phyloP scores from a whole-genome alignment of 2,113 vertebrate species.

The Puntigrus tetrazona region DNA sequence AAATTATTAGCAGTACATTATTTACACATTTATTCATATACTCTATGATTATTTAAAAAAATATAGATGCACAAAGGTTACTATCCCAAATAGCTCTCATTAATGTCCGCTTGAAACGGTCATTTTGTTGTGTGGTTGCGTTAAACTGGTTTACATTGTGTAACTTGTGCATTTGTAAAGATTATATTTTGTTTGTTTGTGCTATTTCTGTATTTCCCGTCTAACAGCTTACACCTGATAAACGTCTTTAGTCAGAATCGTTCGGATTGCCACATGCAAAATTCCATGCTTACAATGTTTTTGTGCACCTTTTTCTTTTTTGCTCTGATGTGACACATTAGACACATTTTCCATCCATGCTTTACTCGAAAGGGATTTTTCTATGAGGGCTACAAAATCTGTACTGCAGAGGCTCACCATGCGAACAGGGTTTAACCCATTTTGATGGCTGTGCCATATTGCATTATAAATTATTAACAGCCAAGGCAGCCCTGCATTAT shows the following conservation, averaged over 20 bases:
- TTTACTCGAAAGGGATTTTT: neutral
- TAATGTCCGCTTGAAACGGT: neutral
- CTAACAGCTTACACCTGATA: neutral
- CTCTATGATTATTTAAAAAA: neutral
- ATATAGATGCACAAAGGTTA: neutral
- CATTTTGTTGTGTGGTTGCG: neutral
- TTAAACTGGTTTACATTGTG: neutral
- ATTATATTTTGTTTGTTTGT: neutral
- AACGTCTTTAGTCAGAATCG: neutral
- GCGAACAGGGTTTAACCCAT: constrained; percentile 77
- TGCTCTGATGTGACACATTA: neutral
- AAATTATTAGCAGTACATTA: neutral
- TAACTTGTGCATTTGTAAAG: constrained; percentile 4
- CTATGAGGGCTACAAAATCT: constrained; percentile 39
- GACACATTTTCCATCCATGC: neutral
- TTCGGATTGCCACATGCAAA: neutral
- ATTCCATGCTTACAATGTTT: neutral
- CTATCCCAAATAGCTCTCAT: neutral
- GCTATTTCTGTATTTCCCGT: neutral
- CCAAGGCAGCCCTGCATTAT: constrained; percentile 67
- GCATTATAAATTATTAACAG: constrained; percentile 79
- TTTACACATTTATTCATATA: neutral
- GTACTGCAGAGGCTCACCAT: constrained; percentile 68
- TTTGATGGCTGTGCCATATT: constrained; percentile 78
- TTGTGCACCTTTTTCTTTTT: neutral